These are phyloP conservation scores for Mimas tiliae DNA, from an alignment of 2,888 invertebrate genomes.

Conservation along the genomic window DNA sequence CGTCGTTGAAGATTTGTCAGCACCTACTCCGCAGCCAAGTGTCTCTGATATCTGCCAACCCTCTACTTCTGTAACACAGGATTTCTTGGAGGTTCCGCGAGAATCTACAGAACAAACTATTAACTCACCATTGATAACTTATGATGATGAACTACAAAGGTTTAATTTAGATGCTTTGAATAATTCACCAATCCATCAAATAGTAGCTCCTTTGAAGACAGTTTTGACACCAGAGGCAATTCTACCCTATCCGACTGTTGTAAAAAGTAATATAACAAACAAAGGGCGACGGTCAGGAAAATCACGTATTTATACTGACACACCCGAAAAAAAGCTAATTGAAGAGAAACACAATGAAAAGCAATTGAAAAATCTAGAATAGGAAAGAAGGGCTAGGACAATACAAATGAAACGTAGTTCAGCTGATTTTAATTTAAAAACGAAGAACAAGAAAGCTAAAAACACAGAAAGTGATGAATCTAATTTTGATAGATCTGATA, in stretches of 20 bases:
- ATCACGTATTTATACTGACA: background rate
- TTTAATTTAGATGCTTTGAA: background rate
- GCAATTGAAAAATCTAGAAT: background rate
- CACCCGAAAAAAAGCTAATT: background rate
- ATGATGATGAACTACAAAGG: too few relatives aligned
- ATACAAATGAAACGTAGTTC: background rate
- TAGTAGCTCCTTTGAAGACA: background rate
- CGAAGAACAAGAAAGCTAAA: background rate
- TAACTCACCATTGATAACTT: background rate
- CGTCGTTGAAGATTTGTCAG: background rate
- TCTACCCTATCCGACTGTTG: background rate
- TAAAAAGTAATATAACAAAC: background rate
- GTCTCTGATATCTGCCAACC: background rate
- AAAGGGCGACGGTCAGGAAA: background rate
- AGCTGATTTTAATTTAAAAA: background rate
- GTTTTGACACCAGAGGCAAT: background rate
- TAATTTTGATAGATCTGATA: too few relatives aligned
- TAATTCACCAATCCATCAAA: background rate
- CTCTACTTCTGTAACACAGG: background rate
- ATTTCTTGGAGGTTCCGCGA: background rate
- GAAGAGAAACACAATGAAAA: background rate
- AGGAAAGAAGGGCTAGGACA: background rate
- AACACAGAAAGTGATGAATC: background rate
- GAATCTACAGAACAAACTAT: background rate
- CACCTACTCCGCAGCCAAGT: background rate